These are phyloP conservation scores for Steinernema carpocapsae DNA, from an alignment of 2,888 invertebrate species.

Conservation along the genomic window DNA sequence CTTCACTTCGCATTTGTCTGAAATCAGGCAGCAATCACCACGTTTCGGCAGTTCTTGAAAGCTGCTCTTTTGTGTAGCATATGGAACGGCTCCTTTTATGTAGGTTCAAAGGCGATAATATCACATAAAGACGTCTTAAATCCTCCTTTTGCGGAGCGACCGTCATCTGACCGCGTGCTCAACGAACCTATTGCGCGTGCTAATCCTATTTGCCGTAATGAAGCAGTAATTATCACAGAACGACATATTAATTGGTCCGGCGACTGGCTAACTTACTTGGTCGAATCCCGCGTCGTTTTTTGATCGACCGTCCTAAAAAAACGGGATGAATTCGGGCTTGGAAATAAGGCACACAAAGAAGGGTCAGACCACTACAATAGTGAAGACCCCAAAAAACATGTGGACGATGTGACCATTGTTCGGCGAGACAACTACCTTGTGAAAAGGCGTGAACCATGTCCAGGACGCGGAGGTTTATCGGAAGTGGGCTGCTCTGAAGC, in stretches of 20 bases:
- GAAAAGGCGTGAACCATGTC: conserved; percentile 50
- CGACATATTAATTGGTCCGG: not conserved
- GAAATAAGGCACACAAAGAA: not conserved
- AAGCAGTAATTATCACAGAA: conserved; percentile 8
- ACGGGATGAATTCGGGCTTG: not conserved
- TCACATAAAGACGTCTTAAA: not conserved
- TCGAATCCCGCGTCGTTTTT: conserved; percentile 15
- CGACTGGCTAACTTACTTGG: conserved; percentile 1
- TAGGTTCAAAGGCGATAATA: not conserved
- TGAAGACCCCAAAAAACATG: not conserved
- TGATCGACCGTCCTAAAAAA: conserved; percentile 17
- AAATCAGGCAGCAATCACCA: conserved; percentile 33
- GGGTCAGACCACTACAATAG: conserved; percentile 2
- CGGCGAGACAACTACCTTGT: conserved; percentile 35
- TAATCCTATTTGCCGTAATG: conserved; percentile 25
- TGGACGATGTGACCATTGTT: not conserved
- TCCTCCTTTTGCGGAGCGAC: not conserved
- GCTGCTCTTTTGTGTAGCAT: not conserved
- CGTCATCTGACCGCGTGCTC: not conserved
- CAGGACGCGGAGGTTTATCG: conserved; percentile 47
- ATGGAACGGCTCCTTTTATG: conserved; percentile 14
- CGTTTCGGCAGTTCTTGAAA: too few relatives aligned
- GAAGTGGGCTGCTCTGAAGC: conserved; percentile 37
- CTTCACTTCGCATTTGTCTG: conserved; percentile 51
- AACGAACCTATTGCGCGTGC: conserved; percentile 6